Conservation (phyloP, 2,888 invertebrate genomes). For the Pherbina coryleti region DNA sequence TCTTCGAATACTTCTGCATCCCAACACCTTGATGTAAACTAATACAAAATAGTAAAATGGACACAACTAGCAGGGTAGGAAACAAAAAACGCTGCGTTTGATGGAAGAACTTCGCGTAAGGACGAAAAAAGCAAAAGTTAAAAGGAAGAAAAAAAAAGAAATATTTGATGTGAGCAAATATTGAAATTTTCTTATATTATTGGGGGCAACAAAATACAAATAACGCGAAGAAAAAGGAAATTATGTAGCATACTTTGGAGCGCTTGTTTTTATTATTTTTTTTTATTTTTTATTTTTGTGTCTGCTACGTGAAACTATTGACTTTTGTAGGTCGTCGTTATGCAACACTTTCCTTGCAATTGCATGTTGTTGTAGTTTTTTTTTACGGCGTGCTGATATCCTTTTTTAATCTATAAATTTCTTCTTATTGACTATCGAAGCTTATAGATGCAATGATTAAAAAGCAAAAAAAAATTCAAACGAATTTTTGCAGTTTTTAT, state of each 20-base stretch:
- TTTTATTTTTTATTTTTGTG: background rate
- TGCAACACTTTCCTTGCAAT: background rate
- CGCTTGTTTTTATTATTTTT: background rate
- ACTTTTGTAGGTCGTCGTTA: conserved; percentile 16
- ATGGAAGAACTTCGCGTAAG: background rate
- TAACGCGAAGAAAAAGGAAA: background rate
- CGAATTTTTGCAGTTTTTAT: background rate
- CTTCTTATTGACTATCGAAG: background rate
- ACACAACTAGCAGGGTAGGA: background rate
- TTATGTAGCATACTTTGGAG: background rate
- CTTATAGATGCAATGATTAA: conserved; percentile 17
- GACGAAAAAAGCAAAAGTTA: background rate
- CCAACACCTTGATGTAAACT: background rate
- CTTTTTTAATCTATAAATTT: background rate
- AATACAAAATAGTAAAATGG: background rate
- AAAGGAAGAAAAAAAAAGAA: conserved; percentile 12
- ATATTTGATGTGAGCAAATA: conserved; percentile 41
- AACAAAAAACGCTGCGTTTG: background rate
- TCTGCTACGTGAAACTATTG: conserved; percentile 2
- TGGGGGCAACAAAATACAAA: background rate
- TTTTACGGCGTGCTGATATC: background rate
- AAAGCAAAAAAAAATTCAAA: background rate
- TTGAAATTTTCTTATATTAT: conserved; percentile 42
- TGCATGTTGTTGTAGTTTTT: background rate
- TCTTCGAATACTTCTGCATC: background rate